Evolutionary conservation across 2,888 invertebrate genomes (phyloP).

Genomic region (Erannis defoliaria): DNA sequence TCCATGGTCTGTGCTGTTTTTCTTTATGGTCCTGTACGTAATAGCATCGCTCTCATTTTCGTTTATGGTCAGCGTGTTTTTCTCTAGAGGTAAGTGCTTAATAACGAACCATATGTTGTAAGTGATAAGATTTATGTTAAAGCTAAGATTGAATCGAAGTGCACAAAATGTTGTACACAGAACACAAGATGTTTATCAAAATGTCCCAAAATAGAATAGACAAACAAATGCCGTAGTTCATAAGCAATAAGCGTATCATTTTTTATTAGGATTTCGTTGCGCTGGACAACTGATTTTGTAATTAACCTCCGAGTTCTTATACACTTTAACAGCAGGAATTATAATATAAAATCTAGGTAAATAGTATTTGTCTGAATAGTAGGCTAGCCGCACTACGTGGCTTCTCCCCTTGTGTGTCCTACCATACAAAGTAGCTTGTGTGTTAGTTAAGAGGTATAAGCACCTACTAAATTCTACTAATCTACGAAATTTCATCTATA

Average conservation of each 20-base stretch:
- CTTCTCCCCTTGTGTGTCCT: too few species aligned
- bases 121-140: neutral
- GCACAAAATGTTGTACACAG: constrained; percentile 6
- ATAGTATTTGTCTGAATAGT: too few species aligned
- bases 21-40: constrained; percentile 91
- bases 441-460: too few species aligned
- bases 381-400: too few species aligned
- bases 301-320: too few species aligned
- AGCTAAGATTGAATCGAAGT: neutral
- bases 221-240: neutral
- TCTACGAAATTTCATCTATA: too few species aligned
- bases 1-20: constrained; percentile 88
- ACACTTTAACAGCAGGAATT: too few species aligned
- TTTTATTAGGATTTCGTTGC: constrained; percentile 9
- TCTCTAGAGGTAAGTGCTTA: constrained; percentile 89
- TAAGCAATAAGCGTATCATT: neutral
- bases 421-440: too few species aligned
- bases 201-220: constrained; percentile 11
- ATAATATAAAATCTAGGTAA: too few species aligned
- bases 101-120: constrained; percentile 3
- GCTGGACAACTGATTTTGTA: neutral
- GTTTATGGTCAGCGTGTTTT: constrained; percentile 93
- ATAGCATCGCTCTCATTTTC: constrained; percentile 91
- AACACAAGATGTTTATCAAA: constrained; percentile 12
- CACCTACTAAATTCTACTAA: too few species aligned